phyloP scores from a whole-genome alignment of 1,140 invertebrate species.

The Teleopsis dalmanni region DNA sequence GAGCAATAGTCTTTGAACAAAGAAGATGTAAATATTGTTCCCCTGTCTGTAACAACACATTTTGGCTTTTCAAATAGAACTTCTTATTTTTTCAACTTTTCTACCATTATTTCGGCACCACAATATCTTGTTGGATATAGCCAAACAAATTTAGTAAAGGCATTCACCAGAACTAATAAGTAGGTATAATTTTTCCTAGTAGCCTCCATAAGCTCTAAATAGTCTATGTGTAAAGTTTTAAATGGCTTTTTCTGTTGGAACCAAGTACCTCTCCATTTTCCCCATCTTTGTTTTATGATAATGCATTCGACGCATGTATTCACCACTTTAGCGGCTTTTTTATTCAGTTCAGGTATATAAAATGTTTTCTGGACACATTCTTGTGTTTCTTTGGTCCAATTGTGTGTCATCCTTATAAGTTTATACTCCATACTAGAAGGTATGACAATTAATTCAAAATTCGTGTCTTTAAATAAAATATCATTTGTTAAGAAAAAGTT shows the following conservation, averaged over 20 bases:
- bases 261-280: slow-evolving; percentile 27
- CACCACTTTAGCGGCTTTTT: slow-evolving; percentile 30
- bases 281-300: slow-evolving; percentile 21
- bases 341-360: slow-evolving; percentile 32
- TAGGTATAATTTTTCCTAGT: slow-evolving; percentile 43
- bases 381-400: slow-evolving; percentile 22
- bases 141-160: slow-evolving; percentile 42
- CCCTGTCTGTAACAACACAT: background rate
- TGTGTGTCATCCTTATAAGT: slow-evolving; percentile 12
- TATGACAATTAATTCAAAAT: background rate
- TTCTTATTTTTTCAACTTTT: slow-evolving; percentile 8
- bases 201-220: slow-evolving; percentile 31
- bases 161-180: slow-evolving; percentile 38
- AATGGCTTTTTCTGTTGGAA: slow-evolving; percentile 32
- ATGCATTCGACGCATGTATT: slow-evolving; percentile 34
- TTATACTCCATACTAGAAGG: slow-evolving; percentile 3
- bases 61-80: slow-evolving; percentile 5
- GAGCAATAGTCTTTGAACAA: slow-evolving; percentile 13
- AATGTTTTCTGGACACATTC: slow-evolving; percentile 37
- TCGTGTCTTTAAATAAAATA: slow-evolving; percentile 6
- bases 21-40: background rate
- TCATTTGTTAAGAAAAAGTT: background rate
- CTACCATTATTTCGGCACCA: background rate
- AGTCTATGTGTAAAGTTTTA: slow-evolving; percentile 17
- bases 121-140: slow-evolving; percentile 20